Evolutionary conservation across 2,888 invertebrate species (phyloP).

Genomic region (Oscheius sp.): DNA sequence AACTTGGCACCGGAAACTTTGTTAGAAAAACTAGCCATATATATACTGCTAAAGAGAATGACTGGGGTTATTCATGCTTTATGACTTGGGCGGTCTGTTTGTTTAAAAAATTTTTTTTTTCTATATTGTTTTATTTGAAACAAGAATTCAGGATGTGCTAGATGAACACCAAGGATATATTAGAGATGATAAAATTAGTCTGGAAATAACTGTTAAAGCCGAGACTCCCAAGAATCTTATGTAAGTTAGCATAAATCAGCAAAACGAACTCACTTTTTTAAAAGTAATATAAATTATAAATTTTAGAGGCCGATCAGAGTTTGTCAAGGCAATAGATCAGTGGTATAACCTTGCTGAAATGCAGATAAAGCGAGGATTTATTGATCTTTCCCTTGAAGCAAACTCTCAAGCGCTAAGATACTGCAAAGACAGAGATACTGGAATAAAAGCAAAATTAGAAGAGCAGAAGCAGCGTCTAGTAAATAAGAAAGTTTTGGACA

Average conservation of each 20-base stretch:
- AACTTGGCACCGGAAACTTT: slow-evolving; percentile 80
- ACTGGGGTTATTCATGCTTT: slow-evolving; percentile 96
- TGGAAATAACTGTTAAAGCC: slow-evolving; percentile 79
- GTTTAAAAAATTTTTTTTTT: too few species aligned
- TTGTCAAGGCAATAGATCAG: slow-evolving; percentile 68
- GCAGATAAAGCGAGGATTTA: slow-evolving; percentile 64
- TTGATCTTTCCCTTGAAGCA: slow-evolving; percentile 69
- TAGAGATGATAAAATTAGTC: slow-evolving; percentile 85
- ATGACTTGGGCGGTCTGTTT: slow-evolving; percentile 87
- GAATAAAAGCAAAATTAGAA: slow-evolving; percentile 58
- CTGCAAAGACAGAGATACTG: slow-evolving; percentile 68
- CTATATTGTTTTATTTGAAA: too few species aligned
- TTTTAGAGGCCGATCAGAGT: slow-evolving; percentile 63
- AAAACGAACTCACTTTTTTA: too few species aligned
- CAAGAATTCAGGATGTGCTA: slow-evolving; percentile 80
- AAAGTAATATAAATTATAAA: background rate
- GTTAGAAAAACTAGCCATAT: slow-evolving; percentile 83
- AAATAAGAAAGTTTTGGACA: slow-evolving; percentile 68
- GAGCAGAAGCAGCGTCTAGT: slow-evolving; percentile 64
- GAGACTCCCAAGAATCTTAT: slow-evolving; percentile 76
- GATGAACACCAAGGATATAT: slow-evolving; percentile 91
- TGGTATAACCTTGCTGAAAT: slow-evolving; percentile 69
- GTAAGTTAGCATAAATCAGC: slow-evolving; percentile 68
- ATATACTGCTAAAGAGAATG: slow-evolving; percentile 90
- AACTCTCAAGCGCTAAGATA: slow-evolving; percentile 67